Base-by-base conservation (phyloP, 1,140 invertebrate species). In the Drosophila tropicalis region DNA sequence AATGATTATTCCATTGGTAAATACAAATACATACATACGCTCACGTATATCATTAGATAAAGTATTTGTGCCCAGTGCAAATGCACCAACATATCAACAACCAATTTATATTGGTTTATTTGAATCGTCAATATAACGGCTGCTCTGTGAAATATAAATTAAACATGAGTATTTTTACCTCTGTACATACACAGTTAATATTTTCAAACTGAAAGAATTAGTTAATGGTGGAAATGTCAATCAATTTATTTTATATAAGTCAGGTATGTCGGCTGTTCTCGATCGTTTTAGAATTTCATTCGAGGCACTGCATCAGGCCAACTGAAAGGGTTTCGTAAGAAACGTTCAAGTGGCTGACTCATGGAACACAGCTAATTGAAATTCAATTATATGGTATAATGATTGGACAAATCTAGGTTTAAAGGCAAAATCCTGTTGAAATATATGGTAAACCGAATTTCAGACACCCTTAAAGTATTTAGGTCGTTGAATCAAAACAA, bases 391-490 rank as follows among this genome's bases (percentile, higher is more conserved):
- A 51, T 19, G 17, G 44, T 51, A 51, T 51, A 51, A 4, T 51
- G 44, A 51, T 51, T 51, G 19, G 44, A 51, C 44, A 51, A 51
- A 51, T 17, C 44, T 22, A 17, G 44, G 44, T 51, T 51, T 51
- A 51, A 51, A 51, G 19, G 17, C 44, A 9, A 22, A 51, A 12
- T 51, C 44, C 17, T 19, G 17, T 17, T 17, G 17, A 1, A 6
- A 1, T 0, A 51, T 12, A 22, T 51, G 17, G 9, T 0, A 22
- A 9, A 3, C 17, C 44, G 44, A 51, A 51, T 22, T 22, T 22
- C 1, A 22, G 12, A 51, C 12, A 51, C 44, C 4, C 44, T 51
- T 51, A 0, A 13, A 12, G 10, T 36, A 10, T 47, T 10, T 3
- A 9, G 3, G 0, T 22, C 17, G 1, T 12, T 51, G 9, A 9